Percentiles rank a stretch among this genome's conserved stretches.
Evolutionary conservation across 2,888 invertebrate genomes (phyloP).

Genomic region (Stenoptilia bipunctidactyla): DNA sequence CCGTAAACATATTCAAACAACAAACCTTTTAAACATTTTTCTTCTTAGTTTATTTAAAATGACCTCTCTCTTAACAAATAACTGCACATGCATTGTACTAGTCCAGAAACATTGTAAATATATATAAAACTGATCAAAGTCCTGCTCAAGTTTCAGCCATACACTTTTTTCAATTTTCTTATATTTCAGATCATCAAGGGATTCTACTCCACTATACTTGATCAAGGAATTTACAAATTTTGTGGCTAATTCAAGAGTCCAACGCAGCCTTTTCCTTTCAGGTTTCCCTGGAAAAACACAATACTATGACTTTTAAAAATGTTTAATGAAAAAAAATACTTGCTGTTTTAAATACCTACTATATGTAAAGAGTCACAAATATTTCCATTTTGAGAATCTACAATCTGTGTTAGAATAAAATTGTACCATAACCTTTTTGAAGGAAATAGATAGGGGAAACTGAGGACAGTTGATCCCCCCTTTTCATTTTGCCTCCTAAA

Average conservation of each 20-base stretch:
- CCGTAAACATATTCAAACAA: too few relatives aligned
- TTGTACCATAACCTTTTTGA: too few relatives aligned
- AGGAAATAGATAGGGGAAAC: too few relatives aligned
- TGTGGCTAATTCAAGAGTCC: not conserved
- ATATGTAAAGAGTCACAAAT: too few relatives aligned
- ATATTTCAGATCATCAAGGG: not conserved
- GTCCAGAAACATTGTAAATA: not conserved
- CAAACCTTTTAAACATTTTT: conserved; percentile 12
- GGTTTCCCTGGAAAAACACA: not conserved
- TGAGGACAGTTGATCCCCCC: too few relatives aligned
- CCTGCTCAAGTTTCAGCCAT: conserved; percentile 10
- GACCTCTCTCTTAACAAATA: conserved; percentile 9
- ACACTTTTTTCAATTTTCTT: conserved; percentile 5
- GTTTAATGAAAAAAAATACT: not conserved
- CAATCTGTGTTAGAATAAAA: too few relatives aligned
- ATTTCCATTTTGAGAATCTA: too few relatives aligned
- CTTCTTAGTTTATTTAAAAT: conserved; percentile 7
- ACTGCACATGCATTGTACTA: not conserved
- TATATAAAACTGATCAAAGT: conserved; percentile 8
- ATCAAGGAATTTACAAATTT: not conserved
- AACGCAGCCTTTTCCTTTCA: not conserved
- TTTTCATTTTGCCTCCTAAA: too few relatives aligned
- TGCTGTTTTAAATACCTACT: not conserved
- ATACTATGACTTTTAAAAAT: not conserved
- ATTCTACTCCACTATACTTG: not conserved